phyloP scores from a whole-genome alignment of 2,888 invertebrate genomes.

The Drosophila anceps region DNA sequence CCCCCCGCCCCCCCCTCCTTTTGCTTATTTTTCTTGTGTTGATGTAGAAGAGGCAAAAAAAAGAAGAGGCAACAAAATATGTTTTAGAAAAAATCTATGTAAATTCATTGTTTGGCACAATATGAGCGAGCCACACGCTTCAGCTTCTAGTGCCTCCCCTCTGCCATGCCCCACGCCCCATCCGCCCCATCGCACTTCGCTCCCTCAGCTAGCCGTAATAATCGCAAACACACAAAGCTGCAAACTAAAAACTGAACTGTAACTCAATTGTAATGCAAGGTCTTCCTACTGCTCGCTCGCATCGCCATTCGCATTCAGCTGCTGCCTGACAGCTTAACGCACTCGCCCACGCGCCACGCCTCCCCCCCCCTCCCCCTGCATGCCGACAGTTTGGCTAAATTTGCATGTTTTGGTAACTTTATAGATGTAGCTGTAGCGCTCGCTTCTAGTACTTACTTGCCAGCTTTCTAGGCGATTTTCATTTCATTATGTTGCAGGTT shows the following conservation, averaged over 20 bases:
- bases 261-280: conserved; percentile 79
- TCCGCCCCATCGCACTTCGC: too few relatives aligned
- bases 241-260: conserved; percentile 65
- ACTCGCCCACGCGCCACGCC: neutral
- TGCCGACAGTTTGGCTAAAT: conserved; percentile 40
- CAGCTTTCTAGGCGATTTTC: conserved; percentile 72
- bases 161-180: neutral
- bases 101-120: conserved; percentile 79
- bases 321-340: conserved; percentile 4
- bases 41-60: conserved; percentile 32
- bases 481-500: conserved; percentile 72
- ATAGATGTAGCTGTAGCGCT: conserved; percentile 57
- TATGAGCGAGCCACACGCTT: conserved; percentile 50
- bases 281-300: conserved; percentile 52
- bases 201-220: conserved; percentile 28
- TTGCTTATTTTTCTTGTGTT: conserved; percentile 33
- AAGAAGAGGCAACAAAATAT: conserved; percentile 12
- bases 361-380: neutral
- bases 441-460: conserved; percentile 23
- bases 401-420: conserved; percentile 70
- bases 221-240: conserved; percentile 43
- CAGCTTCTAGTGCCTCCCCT: neutral
- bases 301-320: conserved; percentile 26
- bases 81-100: conserved; percentile 44
- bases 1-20: neutral